Conservation (phyloP, 2,888 invertebrate genomes). For the Limenitis camilla region DNA sequence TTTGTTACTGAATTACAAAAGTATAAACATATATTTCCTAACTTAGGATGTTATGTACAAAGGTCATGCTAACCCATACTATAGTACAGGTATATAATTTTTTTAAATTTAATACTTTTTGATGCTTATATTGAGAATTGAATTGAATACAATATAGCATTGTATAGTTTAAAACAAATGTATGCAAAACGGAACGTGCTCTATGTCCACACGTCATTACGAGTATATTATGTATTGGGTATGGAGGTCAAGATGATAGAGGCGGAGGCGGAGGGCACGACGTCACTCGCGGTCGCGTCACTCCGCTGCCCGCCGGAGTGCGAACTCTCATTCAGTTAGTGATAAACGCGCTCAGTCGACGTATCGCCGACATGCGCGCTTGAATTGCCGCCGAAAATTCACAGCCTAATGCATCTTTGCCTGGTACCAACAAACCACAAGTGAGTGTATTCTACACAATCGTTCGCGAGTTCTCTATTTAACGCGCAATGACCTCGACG, state of each 20-base stretch:
- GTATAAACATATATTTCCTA: too few species aligned
- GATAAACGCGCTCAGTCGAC: slow-evolving; percentile 58
- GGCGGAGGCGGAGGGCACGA: slow-evolving; percentile 20
- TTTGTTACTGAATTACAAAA: too few species aligned
- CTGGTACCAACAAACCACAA: slow-evolving; percentile 54
- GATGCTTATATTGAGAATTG: too few species aligned
- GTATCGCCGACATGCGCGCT: slow-evolving; percentile 53
- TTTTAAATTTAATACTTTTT: too few species aligned
- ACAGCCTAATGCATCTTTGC: slow-evolving; percentile 62
- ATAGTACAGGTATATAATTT: too few species aligned
- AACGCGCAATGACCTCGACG: slow-evolving; percentile 53
- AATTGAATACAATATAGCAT: too few species aligned
- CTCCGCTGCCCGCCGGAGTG: slow-evolving; percentile 15
- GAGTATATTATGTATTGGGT: too few species aligned
- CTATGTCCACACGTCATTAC: slow-evolving; percentile 9
- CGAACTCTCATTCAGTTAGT: slow-evolving; percentile 38
- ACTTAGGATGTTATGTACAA: too few species aligned
- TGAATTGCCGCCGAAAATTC: slow-evolving; percentile 47
- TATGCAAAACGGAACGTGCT: slow-evolving; percentile 10
- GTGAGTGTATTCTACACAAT: slow-evolving; percentile 37
- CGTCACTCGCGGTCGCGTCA: slow-evolving; percentile 24
- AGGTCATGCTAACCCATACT: too few species aligned
- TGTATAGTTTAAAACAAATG: too few species aligned
- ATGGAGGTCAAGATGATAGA: slow-evolving; percentile 3
- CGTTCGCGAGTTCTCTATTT: neutral